Base-by-base conservation (phyloP, 2,113 vertebrate genomes). In the Crocuta crocuta region DNA sequence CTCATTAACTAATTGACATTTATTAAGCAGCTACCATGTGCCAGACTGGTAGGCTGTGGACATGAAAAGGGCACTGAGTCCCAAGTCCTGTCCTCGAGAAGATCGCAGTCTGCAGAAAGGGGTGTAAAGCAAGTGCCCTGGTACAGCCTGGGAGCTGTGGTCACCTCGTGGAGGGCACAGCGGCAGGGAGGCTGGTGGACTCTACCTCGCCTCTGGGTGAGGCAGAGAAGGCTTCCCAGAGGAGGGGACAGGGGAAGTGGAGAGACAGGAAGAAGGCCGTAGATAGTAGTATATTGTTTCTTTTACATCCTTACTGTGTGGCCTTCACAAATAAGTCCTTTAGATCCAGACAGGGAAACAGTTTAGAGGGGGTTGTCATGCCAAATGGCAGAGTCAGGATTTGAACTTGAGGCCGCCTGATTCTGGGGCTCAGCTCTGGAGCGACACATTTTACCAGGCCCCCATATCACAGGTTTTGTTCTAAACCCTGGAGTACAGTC, bases 151-250 rank as follows among this genome's bases (percentile, higher is more conserved):
- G 61, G 45, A 73, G 6, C 86, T n/a, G 4, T 28, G 15, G 13
- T 43, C 70, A 16, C 21, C 2, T n/a, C 55, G 87, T 70, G 23
- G 35, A 48, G 10, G 45, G 53, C 11, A 3, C 10, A 3, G 48
- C 0, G 0, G 4, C 10, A 8, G 31, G 28, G 13, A 13, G 53
- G 7, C 0, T 15, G 35, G 10, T 50, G 7, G 28, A 31, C 12
- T 35, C 28, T 35, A 35, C 66, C 45, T 58, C n/a, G 73, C 9
- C 33, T 74, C 39, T 50, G n/a, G 45, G 55, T 13, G 1, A 5
- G 4, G 48, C 33, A 26, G 50, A 82, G 39, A 83, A 43, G 45
- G 23, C 74, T 79, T 86, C 84, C 83, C 7, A 10, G 86, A 48
- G 61, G 31, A 96, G 68, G 53, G 45, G 21, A 65, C 7, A 5